Conservation (phyloP, 2,888 invertebrate species). For the Trissoscelio sp. region DNA sequence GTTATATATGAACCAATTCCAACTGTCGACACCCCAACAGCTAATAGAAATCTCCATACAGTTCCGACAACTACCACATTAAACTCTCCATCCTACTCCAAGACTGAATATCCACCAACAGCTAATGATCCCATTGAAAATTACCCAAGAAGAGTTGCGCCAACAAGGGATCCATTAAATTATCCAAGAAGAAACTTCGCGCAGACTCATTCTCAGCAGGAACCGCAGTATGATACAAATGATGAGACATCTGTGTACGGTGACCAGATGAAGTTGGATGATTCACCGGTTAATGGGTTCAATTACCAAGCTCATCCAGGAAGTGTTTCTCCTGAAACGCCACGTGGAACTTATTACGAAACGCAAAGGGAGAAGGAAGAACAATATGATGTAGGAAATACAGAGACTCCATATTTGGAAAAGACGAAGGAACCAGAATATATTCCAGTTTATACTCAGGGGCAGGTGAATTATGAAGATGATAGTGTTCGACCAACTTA, state of each 20-base stretch:
- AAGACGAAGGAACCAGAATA: slow-evolving; percentile 70
- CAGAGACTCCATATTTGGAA: slow-evolving; percentile 69
- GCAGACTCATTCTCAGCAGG: slow-evolving; percentile 54
- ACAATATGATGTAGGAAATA: slow-evolving; percentile 71
- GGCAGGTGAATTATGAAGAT: slow-evolving; percentile 58
- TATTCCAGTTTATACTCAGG: slow-evolving; percentile 71
- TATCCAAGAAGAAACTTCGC: slow-evolving; percentile 51
- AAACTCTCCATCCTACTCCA: slow-evolving; percentile 62
- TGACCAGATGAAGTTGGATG: slow-evolving; percentile 70
- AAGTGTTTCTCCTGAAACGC: slow-evolving; percentile 61
- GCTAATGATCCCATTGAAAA: slow-evolving; percentile 50
- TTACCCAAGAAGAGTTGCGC: slow-evolving; percentile 45
- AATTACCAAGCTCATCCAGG: slow-evolving; percentile 75
- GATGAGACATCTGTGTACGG: slow-evolving; percentile 63
- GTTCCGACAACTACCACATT: slow-evolving; percentile 44
- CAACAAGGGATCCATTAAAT: slow-evolving; percentile 51
- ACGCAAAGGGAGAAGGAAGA: slow-evolving; percentile 72
- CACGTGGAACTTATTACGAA: slow-evolving; percentile 73
- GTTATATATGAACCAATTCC: slow-evolving; percentile 54
- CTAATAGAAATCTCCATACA: slow-evolving; percentile 27
- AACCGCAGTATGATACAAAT: slow-evolving; percentile 63
- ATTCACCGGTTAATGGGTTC: slow-evolving; percentile 77
- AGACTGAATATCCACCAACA: slow-evolving; percentile 62
- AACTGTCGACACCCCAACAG: slow-evolving; percentile 16
- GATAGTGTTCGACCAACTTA: slow-evolving; percentile 30